phyloP scores from a whole-genome alignment of 1,140 invertebrate genomes.

The Physella acuta region DNA sequence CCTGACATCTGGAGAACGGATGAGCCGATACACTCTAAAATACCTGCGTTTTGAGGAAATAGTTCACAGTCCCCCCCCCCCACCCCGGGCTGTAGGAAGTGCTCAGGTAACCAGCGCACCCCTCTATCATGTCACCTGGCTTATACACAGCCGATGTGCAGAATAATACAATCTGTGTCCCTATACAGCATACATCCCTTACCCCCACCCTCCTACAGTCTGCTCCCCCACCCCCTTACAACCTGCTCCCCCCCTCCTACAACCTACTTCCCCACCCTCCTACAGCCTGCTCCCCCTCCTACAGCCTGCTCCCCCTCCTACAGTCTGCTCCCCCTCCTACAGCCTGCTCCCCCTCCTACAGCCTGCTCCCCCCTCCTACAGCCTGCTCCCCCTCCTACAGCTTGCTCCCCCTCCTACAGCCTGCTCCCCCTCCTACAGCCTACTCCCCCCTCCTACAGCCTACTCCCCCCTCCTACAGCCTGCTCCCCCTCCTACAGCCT shows the following conservation, averaged over 20 bases:
- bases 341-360: not conserved
- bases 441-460: not conserved
- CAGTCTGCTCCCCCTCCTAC: not conserved
- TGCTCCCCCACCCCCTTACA: not conserved
- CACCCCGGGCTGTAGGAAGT: too few relatives aligned
- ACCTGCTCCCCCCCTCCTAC: not conserved
- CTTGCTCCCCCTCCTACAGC: not conserved
- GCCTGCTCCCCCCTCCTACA: not conserved
- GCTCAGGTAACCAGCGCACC: too few relatives aligned
- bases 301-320: not conserved
- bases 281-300: not conserved
- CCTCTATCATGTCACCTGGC: too few relatives aligned
- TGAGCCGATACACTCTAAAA: too few relatives aligned
- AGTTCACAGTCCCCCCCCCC: too few relatives aligned
- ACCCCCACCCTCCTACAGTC: too few relatives aligned
- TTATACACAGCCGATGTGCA: too few relatives aligned
- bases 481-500: constrained; percentile 2
- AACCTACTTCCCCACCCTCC: not conserved
- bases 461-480: not conserved
- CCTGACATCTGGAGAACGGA: too few relatives aligned
- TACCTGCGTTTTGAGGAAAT: too few relatives aligned
- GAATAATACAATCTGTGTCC: too few relatives aligned
- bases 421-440: not conserved
- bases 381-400: not conserved
- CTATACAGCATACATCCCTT: too few relatives aligned